These are phyloP conservation scores for Dysmachus trigonus DNA, from an alignment of 2,888 invertebrate species.

Conservation along the genomic window DNA sequence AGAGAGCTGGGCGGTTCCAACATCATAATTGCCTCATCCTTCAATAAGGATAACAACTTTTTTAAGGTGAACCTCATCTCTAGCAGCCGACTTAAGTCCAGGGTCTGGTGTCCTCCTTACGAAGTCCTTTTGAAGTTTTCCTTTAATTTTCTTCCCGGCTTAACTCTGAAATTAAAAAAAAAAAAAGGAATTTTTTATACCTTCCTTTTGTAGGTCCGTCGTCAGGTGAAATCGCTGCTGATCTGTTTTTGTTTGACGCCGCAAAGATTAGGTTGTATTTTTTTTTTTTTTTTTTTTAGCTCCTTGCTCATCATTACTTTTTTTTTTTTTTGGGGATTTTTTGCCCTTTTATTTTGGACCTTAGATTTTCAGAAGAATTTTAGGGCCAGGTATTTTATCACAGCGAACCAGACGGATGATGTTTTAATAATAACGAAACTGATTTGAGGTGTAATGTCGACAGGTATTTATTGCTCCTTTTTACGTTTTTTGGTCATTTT, in stretches of 20 bases:
- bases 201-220: conserved; percentile 17
- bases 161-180: background rate
- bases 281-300: background rate
- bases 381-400: background rate
- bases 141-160: conserved; percentile 21
- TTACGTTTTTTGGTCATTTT: background rate
- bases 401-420: background rate
- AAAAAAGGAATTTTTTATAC: background rate
- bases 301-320: background rate
- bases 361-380: background rate
- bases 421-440: background rate
- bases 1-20: background rate
- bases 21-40: conserved; percentile 30
- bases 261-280: background rate
- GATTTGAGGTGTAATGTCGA: conserved; percentile 3
- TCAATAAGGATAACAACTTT: conserved; percentile 6
- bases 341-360: background rate
- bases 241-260: conserved; percentile 24
- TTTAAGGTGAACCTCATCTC: background rate
- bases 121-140: conserved; percentile 30
- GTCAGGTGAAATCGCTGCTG: conserved; percentile 19
- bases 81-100: background rate
- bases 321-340: background rate
- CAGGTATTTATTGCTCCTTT: background rate
- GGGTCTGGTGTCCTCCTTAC: background rate